Base-by-base conservation (phyloP, 1,140 invertebrate genomes). In the Aricia agestis region DNA sequence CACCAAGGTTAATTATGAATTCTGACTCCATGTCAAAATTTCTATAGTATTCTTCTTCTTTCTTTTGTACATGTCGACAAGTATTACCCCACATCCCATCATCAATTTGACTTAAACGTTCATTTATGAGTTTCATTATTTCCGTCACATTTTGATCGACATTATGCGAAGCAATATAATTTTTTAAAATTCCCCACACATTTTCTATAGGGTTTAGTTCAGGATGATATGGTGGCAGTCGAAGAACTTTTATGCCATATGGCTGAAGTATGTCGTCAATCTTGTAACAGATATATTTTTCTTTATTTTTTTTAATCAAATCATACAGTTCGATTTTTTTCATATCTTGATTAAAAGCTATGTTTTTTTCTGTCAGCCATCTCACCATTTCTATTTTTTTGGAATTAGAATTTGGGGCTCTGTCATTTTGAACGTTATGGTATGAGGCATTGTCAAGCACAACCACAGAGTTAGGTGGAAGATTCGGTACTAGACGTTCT, bases 121-220 rank as follows among this genome's bases (percentile, higher is more conserved):
- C 69, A 73, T 71, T 66, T 61, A 69, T 69, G 13, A 71, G 45
- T 67, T 67, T 73, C 59, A 63, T 67, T 32, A 69, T 69, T 25
- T 19, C 17, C 42, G 67, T 13, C 42, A 57, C 42, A 41, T 71
- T 67, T 67, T 71, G 65, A 7, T 57, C 31, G n/a, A 66, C 17
- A 66, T 70, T 70, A 11, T 66, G 36, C 1, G 7, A 11, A 41
- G 68, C 69, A 52, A 66, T 52, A 13, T 61, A n/a, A 17, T 67
- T 71, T 71, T 67, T 67, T 67, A 41, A n/a, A 19, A 66, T 65
- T 31, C 67, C 73, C 73, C 75, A 76, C 11, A 76, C 32, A 71
- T 72, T 72, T 72, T 76, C 71, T 31, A 74, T 72, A 0, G 58
- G 63, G 45, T 76, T 76, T 57, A 72, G 32, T 18, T 74, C 72